Percentiles rank a stretch among this genome's conserved stretches.
phyloP scores from a whole-genome alignment of 1,140 invertebrate species.

The Elymnias hypermnestra region DNA sequence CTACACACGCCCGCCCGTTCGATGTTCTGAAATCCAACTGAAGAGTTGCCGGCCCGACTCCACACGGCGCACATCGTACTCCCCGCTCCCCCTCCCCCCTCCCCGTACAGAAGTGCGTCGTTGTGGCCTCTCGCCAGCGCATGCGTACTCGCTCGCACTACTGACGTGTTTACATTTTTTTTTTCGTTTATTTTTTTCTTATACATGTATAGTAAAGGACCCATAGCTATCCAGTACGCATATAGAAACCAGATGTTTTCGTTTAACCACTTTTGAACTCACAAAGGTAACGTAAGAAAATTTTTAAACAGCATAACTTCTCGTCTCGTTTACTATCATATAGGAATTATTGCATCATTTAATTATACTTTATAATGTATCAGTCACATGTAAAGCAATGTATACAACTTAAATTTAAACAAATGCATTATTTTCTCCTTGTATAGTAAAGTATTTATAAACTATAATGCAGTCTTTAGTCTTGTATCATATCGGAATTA shows the following conservation, averaged over 20 bases:
- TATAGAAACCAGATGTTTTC: constrained; percentile 24
- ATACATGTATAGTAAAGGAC: constrained; percentile 18
- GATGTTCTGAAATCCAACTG: constrained; percentile 76
- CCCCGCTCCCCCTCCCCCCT: constrained; percentile 25
- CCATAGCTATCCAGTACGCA: constrained; percentile 18
- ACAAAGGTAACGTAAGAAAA: constrained; percentile 11
- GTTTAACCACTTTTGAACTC: constrained; percentile 16
- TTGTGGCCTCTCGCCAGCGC: constrained; percentile 54
- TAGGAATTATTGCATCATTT: constrained; percentile 30
- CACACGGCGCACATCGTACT: constrained; percentile 32
- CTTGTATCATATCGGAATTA: too few species aligned
- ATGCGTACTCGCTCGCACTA: constrained; percentile 59
- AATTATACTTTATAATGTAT: too few species aligned
- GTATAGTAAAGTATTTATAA: too few species aligned
- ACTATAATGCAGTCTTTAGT: too few species aligned
- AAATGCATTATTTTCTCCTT: too few species aligned
- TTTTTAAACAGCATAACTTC: too few species aligned
- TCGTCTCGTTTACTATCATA: constrained; percentile 26
- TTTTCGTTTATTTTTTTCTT: constrained; percentile 53
- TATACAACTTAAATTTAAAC: too few species aligned
- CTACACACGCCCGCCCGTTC: constrained; percentile 73
- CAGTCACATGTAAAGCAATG: too few species aligned
- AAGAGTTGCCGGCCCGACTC: constrained; percentile 49
- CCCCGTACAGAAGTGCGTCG: constrained; percentile 41
- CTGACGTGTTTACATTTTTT: constrained; percentile 75